Percentiles rank a stretch among this genome's conserved stretches.
phyloP scores from a whole-genome alignment of 2,888 invertebrate species.

The Drepanosiphum platanoidis region DNA sequence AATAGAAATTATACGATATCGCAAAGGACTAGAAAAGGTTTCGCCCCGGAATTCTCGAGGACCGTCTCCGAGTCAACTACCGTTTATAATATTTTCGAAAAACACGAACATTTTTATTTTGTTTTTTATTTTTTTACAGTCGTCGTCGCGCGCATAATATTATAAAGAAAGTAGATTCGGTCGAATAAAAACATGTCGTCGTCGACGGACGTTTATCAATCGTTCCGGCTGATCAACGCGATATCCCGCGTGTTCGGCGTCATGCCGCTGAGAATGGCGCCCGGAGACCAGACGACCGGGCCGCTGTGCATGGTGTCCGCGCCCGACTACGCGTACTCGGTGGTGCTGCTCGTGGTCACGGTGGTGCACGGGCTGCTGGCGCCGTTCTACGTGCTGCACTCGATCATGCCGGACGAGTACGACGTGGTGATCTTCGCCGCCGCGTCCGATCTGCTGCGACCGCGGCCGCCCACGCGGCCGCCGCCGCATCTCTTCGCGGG shows the following conservation, averaged over 20 bases:
- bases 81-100: too few species aligned
- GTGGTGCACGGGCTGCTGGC: conserved; percentile 61
- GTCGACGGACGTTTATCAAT: conserved; percentile 42
- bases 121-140: too few species aligned
- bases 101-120: too few species aligned
- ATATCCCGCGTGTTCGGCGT: conserved; percentile 63
- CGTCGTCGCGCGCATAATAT: neutral
- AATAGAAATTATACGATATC: too few species aligned
- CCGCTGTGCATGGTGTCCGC: conserved; percentile 14
- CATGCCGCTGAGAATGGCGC: conserved; percentile 61
- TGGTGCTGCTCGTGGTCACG: conserved; percentile 40
- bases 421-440: conserved; percentile 40
- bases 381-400: conserved; percentile 62
- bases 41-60: too few species aligned
- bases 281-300: neutral
- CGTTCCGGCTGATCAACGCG: conserved; percentile 57
- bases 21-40: too few species aligned
- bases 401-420: conserved; percentile 55
- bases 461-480: neutral
- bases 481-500: too few species aligned
- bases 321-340: conserved; percentile 42
- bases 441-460: neutral
- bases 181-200: neutral
- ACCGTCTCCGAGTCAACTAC: too few species aligned
- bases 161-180: too few species aligned